Evolutionary conservation across 2,888 invertebrate genomes (phyloP).

Genomic region (Tenthredo scrophulariae): DNA sequence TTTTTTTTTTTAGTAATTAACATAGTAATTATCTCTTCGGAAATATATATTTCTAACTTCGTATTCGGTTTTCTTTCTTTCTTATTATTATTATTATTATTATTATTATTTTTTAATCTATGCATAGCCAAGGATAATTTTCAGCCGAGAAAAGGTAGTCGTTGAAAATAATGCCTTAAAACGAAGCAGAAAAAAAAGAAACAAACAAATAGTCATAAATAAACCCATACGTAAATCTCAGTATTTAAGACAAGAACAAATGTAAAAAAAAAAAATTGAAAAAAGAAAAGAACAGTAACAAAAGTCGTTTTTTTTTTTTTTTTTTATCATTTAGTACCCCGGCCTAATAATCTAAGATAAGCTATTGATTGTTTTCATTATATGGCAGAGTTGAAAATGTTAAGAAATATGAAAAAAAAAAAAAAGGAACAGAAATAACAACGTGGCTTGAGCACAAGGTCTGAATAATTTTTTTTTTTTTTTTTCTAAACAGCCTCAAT

Average conservation of each 20-base stretch:
- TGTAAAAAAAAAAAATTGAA: no score
- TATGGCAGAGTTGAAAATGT: neutral
- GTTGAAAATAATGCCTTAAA: neutral
- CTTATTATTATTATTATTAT: no score
- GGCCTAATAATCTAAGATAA: neutral
- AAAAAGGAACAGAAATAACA: neutral
- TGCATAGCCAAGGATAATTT: neutral
- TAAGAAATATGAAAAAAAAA: neutral
- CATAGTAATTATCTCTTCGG: neutral
- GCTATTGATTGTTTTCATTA: neutral
- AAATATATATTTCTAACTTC: conserved; percentile 10
- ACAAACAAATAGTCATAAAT: neutral
- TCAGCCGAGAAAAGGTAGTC: neutral
- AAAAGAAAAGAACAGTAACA: neutral
- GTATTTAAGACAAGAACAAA: neutral
- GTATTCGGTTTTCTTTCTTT: neutral
- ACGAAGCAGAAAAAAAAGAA: neutral
- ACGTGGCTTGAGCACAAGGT: neutral
- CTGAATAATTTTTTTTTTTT: neutral
- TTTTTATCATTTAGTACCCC: neutral
- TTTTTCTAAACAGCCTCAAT: neutral
- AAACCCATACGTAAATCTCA: no score
- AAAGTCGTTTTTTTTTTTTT: neutral
- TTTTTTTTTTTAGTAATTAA: neutral
- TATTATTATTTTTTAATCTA: neutral